Base-by-base conservation (phyloP, 1,140 invertebrate genomes). In the Sipha flava region DNA sequence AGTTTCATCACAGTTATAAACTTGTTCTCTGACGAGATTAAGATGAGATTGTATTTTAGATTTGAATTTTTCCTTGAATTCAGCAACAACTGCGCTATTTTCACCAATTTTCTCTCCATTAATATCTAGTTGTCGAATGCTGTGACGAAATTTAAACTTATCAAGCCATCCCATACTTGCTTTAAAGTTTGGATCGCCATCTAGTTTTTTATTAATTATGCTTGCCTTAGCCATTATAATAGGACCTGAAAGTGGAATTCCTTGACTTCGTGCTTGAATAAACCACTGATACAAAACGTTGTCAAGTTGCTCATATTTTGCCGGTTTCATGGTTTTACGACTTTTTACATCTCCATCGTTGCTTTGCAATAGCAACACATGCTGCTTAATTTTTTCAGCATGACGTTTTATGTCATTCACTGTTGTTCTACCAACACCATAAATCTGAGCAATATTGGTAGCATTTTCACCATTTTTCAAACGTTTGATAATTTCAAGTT, bases 151-250 rank as follows among this genome's bases (percentile, higher is more conserved):
- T 80, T 83, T 82, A 40, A 37, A 59, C 31, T 59, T 82, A 14
- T 82, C 73, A 47, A 85, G 79, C 85, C 85, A 86, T 43, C 85
- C 84, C 82, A 84, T 83, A 79, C 84, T 85, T 52, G 84, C 85
- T 34, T 72, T 75, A 83, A 86, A 21, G n/a, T 47, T 47, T 75
- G 47, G 14, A 54, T 52, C 31, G 7, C 45, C n/a, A 34, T 54
- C 37, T 47, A 29, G 49, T 31, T 52, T 75, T 73, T 75, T 52
- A 21, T n/a, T 49, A 14, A 75, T 49, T 52, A 3, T 9, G 12
- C 23, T 29, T 49, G 72, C 72, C 45, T 75, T 29, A 31, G n/a
- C 26, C 14, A 75, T 45, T 45, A 16, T 45, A 45, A 45, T 45
- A 45, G 43, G 43, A 45, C 43, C 57, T 31, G 23, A 59, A 62